Evolutionary conservation across 2,113 vertebrate genomes (phyloP).

Genomic region (Pithys albifrons): DNA sequence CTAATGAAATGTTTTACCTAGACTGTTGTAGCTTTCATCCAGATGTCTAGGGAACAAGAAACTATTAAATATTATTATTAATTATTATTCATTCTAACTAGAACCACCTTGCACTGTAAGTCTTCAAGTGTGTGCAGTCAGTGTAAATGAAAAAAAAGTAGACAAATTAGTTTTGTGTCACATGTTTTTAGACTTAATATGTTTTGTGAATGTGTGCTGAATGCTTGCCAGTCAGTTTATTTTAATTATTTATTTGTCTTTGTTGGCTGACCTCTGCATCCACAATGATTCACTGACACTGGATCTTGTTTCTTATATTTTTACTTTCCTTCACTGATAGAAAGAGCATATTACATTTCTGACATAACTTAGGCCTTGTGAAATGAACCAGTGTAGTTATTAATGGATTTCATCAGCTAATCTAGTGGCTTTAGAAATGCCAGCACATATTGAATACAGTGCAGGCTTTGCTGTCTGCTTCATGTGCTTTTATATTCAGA

Average conservation of each 20-base stretch:
- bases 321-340: conserved; percentile 28
- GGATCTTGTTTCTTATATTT: conserved; percentile 34
- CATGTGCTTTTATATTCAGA: neutral
- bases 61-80: neutral
- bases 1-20: neutral
- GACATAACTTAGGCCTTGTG: conserved; percentile 34
- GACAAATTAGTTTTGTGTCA: neutral
- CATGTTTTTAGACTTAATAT: neutral
- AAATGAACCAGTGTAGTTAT: conserved; percentile 31
- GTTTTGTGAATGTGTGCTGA: neutral
- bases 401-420: conserved; percentile 42
- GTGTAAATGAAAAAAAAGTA: neutral
- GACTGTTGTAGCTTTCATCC: neutral
- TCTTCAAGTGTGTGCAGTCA: neutral
- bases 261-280: conserved; percentile 39
- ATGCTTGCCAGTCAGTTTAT: conserved; percentile 9
- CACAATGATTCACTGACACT: neutral
- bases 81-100: neutral
- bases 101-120: neutral
- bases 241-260: conserved; percentile 30
- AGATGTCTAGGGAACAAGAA: neutral
- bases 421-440: conserved; percentile 31
- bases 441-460: neutral
- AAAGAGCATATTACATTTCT: conserved; percentile 16
- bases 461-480: neutral